These are phyloP conservation scores for Pseudococcus jackbeardsleyi DNA, from an alignment of 2,888 invertebrate species.

Conservation along the genomic window DNA sequence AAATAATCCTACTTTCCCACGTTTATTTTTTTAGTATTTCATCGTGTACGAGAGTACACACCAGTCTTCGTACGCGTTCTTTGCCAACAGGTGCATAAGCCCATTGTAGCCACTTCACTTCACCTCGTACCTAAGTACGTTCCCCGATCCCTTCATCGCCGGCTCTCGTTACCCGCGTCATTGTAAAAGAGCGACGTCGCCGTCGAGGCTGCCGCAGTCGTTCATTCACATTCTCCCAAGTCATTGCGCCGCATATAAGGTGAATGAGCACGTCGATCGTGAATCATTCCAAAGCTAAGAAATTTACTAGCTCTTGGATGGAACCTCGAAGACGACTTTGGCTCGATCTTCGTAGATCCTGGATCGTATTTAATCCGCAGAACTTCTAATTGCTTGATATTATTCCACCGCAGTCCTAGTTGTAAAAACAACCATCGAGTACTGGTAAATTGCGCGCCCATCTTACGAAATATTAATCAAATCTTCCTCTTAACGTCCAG, in stretches of 20 bases:
- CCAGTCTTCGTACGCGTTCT: background rate
- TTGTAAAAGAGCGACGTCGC: background rate
- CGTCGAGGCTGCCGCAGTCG: background rate
- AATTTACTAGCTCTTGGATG: background rate
- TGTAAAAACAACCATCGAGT: background rate
- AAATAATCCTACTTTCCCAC: conserved; percentile 47
- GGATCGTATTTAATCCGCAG: background rate
- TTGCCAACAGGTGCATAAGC: conserved; percentile 42
- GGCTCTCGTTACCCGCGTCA: background rate
- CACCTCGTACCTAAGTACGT: background rate
- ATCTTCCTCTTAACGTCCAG: background rate
- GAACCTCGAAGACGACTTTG: too few species aligned
- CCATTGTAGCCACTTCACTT: conserved; percentile 4
- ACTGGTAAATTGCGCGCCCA: background rate
- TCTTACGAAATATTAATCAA: conserved; percentile 43
- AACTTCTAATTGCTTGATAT: conserved; percentile 8
- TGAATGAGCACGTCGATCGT: conserved; percentile 43
- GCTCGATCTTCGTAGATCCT: too few species aligned
- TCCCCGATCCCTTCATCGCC: background rate
- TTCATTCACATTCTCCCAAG: conserved; percentile 35
- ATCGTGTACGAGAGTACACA: background rate
- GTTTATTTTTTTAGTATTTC: conserved; percentile 13
- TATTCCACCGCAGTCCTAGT: background rate
- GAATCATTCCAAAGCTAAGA: background rate
- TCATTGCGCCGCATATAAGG: conserved; percentile 14